Base-by-base conservation (phyloP, 2,888 invertebrate species). In the Andrena flavipes region DNA sequence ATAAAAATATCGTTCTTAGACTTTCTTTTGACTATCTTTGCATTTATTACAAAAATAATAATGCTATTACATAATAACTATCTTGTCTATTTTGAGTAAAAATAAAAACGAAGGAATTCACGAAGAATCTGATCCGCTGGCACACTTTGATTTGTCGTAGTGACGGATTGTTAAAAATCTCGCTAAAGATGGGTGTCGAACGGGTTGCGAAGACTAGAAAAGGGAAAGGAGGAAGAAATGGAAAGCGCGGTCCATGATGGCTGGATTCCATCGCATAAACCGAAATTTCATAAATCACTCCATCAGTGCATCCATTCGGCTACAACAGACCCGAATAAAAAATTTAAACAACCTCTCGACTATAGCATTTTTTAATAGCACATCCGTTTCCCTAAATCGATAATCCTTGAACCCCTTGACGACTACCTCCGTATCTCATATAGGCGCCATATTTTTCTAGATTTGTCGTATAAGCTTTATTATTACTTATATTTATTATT, bases 241-340 rank as follows among this genome's bases (percentile, higher is more conserved):
- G 84, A 85, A 84, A 85, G 84, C 48, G 64, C 48, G 60, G 60
- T 35, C 76, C 62, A n/a, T 30, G 59, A 29, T 35, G 48, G 26
- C 68, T 42, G 80, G 86, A 91, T 90, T 90, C 87, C 87, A 84
- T 80, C 72, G 79, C 89, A 91, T 89, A 91, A 90, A 91, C 88
- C 87, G 87, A 91, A 91, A 91, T 89, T 91, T 91, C 86, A 91
- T 87, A 87, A 88, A 90, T 91, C 84, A 87, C 88, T 90, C 88
- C 65, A 60, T 71, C 68, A 64, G 79, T 82, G 85, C 84, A 80
- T 3, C 42, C 42, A 42, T 42, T 42, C 42, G 42, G 13, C 42
- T 4, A 42, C 42, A 13, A 4, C 42, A 42, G 42, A 51, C 20
- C 20, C 20, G 8, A 20, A n/a, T 20, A 51, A 20, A 51, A 51